Evolutionary conservation across 2,888 invertebrate genomes (phyloP).

Genomic region (Himalopsyche kuldschensis): DNA sequence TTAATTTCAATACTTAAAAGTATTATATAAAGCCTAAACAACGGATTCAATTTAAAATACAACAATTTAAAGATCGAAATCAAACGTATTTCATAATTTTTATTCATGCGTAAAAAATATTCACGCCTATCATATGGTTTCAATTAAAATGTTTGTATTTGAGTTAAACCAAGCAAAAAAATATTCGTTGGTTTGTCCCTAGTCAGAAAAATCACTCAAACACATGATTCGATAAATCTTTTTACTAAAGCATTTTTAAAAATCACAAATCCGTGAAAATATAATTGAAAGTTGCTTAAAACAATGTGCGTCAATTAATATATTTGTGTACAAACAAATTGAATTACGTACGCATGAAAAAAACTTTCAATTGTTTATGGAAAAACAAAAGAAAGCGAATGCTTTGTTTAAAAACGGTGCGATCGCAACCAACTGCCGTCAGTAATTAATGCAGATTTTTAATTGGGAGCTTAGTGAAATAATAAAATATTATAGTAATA

Average conservation of each 20-base stretch:
- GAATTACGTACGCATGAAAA: slow-evolving; percentile 14
- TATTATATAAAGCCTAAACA: too few species aligned
- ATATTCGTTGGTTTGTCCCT: not conserved
- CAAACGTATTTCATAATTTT: not conserved
- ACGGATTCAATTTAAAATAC: too few species aligned
- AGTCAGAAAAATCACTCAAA: slow-evolving; percentile 13
- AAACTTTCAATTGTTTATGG: slow-evolving; percentile 2
- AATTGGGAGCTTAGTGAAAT: too few species aligned
- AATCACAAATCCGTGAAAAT: slow-evolving; percentile 1
- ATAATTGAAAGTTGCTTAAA: not conserved
- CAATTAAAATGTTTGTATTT: not conserved
- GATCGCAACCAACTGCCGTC: slow-evolving; percentile 10
- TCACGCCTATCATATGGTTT: not conserved
- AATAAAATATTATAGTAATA: too few species aligned
- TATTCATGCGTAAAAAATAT: not conserved
- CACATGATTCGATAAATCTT: slow-evolving; percentile 19
- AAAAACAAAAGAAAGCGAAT: slow-evolving; percentile 11
- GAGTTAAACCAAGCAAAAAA: not conserved
- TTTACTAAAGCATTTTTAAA: not conserved
- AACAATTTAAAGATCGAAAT: too few species aligned
- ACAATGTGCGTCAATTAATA: slow-evolving; percentile 11
- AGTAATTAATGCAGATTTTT: not conserved
- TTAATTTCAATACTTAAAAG: too few species aligned
- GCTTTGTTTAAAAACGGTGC: not conserved
- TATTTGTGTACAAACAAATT: slow-evolving; percentile 15